Base-by-base conservation (phyloP, 2,113 vertebrate species). In the Stercorarius parasiticus region DNA sequence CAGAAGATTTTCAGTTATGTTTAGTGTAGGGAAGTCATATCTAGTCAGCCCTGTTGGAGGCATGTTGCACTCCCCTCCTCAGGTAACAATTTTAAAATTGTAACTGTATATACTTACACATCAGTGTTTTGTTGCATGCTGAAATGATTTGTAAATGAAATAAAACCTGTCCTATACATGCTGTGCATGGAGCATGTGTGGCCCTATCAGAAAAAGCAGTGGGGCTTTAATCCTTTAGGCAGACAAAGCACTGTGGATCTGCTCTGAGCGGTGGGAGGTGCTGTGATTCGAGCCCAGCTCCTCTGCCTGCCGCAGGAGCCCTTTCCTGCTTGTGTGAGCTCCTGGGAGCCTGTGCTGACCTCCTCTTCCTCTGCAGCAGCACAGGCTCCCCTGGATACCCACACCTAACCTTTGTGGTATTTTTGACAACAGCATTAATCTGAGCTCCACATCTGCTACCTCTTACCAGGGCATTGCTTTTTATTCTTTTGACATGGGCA, bases 281-380 rank as follows among this genome's bases (percentile, higher is more conserved):
- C 34, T 1, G 7, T 7, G 8, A 43, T 36, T 69, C 4, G 1
- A 72, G 58, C 34, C 36, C 62, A 49, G 36, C 9, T 53, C 29
- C 34, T 77, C 27, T 80, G 53, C 27, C 25, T 59, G 32, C 64
- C 52, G 64, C 50, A 89, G 61, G 93, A 93, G 43, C 5, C 22
- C 6, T 26, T 64, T 47, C 42, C 20, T 52, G 32, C 29, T 59
- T n/a, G 11, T 0, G 0, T 47, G 83, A 83, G 32, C 47, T 83
- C 25, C 40, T 71, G 38, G 6, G 2, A 20, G 15, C 29, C 19
- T 19, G 27, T 0, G 0, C 52, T 72, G 70, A 62, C n/a, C 38
- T 79, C 47, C 27, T 70, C 55, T 78, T 90, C 38, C 47, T 95
- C 32, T 70, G 45, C 69, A 69, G 59, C n/a, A 86, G 45, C 23